Evolutionary conservation across 2,797 vertebrate genomes (phyloP), one percentile per base, ranked within the genome.

Genomic region (Avahi laniger): DNA sequence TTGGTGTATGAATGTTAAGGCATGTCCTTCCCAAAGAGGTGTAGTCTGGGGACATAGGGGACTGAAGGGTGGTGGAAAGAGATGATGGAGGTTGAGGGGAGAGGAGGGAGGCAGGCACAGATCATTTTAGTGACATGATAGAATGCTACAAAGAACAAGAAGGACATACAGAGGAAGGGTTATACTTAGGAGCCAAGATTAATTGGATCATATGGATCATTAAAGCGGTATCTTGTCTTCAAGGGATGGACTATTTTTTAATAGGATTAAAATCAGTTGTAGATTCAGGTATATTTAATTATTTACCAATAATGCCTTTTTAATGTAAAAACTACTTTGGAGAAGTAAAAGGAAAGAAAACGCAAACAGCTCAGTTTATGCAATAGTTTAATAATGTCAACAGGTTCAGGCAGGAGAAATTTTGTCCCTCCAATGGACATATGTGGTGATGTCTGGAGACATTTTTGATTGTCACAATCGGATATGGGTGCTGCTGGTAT

Each of bases 291-390:
- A 43, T 91, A 79, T 82, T 54, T 57, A 81, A 35, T 79, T 81
- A 43, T 91, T 83, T 82, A 93, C 63, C 38, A 91, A 38, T 59
- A 89, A 38, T 86, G 10, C 8, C 14, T 75, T 72, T 82, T 95
- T 73, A 76, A 63, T 63, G 11, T 86, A 50, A 85, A 96, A 83
- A 91, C 69, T 93, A 38, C 46, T 72, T 70, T 69, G 48, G 48
- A 93, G 65, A 87, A 78, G 79, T 92, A 87, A 95, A 86, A 78
- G 48, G 28, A 41, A 72, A 70, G 67, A 73, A 91, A 95, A 84
- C 15, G 43, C 12, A 78, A 61, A 41, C 10, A 69, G 6, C n/a
- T 50, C 41, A 13, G 28, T 65, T 72, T 57, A 7, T 82, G 18
- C 63, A 38, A 33, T 52, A 33, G 75, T 41, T 94, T 82, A 87